A percentile compares a stretch with the other conserved stretches of the same genome.
Evolutionary conservation across 2,113 vertebrate genomes (phyloP).

Genomic region (Vulpes vulpes): DNA sequence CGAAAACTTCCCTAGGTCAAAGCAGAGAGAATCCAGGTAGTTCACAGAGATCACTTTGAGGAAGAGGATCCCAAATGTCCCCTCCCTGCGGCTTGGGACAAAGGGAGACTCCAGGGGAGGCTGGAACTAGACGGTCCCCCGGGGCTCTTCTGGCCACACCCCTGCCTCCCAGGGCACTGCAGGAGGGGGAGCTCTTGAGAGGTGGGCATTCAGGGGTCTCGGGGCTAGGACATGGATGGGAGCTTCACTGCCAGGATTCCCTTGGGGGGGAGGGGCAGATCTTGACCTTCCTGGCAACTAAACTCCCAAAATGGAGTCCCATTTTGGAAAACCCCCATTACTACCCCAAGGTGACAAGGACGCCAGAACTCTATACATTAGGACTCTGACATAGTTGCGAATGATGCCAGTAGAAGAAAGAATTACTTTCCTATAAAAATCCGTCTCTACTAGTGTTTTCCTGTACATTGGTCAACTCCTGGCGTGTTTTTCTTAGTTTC

Average conservation of each 20-base stretch:
- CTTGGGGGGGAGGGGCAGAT: not conserved
- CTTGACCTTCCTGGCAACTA: not conserved
- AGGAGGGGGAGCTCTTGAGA: not conserved
- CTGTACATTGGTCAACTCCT: fast-evolving
- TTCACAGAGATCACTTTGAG: too few species aligned
- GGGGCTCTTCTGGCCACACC: not conserved
- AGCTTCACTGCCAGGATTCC: not conserved
- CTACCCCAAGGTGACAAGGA: fast-evolving
- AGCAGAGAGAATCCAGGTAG: not conserved
- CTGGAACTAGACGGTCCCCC: fast-evolving
- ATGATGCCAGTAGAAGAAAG: not conserved
- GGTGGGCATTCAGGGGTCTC: not conserved
- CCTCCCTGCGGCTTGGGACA: not conserved
- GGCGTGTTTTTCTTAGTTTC: not conserved
- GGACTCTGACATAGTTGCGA: not conserved
- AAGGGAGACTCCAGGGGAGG: fast-evolving
- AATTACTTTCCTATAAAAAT: not conserved
- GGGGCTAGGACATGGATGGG: too few species aligned
- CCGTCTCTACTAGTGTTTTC: not conserved
- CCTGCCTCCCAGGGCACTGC: not conserved
- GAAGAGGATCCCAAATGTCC: not conserved
- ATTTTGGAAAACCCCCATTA: not conserved
- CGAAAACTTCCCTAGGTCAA: not conserved
- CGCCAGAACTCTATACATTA: not conserved
- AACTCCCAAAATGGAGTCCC: not conserved